Conservation (phyloP, 1,140 invertebrate genomes). For the Tribolium madens region DNA sequence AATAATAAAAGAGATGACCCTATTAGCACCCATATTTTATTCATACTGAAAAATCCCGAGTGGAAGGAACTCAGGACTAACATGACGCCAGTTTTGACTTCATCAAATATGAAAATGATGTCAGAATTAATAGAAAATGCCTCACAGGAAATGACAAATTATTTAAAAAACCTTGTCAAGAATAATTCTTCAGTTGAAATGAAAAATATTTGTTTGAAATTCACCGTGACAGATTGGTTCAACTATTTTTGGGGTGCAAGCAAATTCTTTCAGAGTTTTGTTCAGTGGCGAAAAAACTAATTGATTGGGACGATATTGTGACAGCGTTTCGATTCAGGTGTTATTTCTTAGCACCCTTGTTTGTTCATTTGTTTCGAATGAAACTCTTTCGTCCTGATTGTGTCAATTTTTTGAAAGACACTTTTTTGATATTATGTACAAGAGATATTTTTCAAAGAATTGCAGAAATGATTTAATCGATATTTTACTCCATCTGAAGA, state of each 20-base stretch:
- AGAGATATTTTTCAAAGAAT: constrained; percentile 32
- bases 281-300: constrained; percentile 52
- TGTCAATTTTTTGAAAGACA: constrained; percentile 48
- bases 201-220: constrained; percentile 63
- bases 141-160: constrained; percentile 48
- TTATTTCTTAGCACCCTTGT: constrained; percentile 59
- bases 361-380: constrained; percentile 59
- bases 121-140: constrained; percentile 58
- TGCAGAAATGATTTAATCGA: constrained; percentile 59
- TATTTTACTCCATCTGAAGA: constrained; percentile 55
- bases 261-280: constrained; percentile 65
- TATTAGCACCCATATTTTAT: constrained; percentile 51
- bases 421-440: constrained; percentile 53
- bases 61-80: constrained; percentile 69
- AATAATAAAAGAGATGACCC: constrained; percentile 41
- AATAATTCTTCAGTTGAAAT: constrained; percentile 51
- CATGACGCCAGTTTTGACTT: constrained; percentile 69
- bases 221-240: constrained; percentile 68
- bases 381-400: constrained; percentile 53
- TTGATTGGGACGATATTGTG: constrained; percentile 47
- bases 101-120: constrained; percentile 68
- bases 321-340: constrained; percentile 53
- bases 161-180: constrained; percentile 46
- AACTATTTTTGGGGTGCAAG: constrained; percentile 67
- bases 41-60: constrained; percentile 61